Conservation (phyloP, 2,888 invertebrate species). For the Ditylenchus weischeri region DNA sequence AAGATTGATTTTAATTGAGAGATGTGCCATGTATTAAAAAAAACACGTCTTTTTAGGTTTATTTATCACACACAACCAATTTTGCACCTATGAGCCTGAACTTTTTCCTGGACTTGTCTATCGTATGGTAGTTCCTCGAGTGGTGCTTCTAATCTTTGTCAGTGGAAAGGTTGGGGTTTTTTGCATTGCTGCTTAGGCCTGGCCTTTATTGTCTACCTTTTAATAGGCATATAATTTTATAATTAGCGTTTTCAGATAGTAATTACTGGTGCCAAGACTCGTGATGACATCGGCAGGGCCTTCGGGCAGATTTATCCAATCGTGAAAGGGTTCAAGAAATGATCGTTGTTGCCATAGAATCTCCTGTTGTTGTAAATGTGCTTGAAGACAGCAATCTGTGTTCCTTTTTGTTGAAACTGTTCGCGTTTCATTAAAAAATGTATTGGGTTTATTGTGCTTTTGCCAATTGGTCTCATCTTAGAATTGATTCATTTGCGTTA, state of each 20-base stretch:
- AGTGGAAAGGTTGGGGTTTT: constrained; percentile 30
- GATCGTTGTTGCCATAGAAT: constrained; percentile 3
- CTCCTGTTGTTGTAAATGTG: not conserved
- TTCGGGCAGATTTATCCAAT: constrained; percentile 90
- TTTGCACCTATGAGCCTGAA: constrained; percentile 80
- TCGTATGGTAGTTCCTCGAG: constrained; percentile 82
- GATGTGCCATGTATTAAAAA: no score
- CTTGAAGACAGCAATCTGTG: no score
- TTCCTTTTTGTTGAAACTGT: no score
- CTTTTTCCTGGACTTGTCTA: constrained; percentile 75
- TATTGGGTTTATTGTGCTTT: no score
- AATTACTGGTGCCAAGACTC: constrained; percentile 84
- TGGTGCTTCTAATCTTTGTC: constrained; percentile 77
- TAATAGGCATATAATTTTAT: not conserved
- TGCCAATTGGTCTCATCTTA: no score
- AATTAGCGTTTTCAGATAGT: constrained; percentile 67
- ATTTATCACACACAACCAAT: constrained; percentile 75
- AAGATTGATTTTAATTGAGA: no score
- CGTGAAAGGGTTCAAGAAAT: constrained; percentile 83
- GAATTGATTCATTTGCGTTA: no score
- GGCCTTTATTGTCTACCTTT: not conserved
- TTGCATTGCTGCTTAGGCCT: not conserved
- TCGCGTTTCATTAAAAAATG: no score
- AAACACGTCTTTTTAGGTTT: constrained; percentile 60
- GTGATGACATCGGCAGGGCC: constrained; percentile 83